Evolutionary conservation across 2,888 invertebrate genomes (phyloP).

Genomic region (Acleris sparsana): DNA sequence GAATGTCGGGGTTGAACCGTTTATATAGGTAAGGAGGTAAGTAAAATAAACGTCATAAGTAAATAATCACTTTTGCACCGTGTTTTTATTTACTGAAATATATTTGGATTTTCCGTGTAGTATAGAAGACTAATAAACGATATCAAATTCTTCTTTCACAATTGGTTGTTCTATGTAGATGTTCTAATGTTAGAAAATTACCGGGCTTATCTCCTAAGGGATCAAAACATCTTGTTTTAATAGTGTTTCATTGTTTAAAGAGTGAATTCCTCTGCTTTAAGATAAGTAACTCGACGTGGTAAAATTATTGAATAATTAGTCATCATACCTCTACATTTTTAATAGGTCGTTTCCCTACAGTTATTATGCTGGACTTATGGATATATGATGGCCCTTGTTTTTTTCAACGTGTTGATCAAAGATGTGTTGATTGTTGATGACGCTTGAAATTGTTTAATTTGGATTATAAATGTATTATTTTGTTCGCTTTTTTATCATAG

Average conservation of each 20-base stretch:
- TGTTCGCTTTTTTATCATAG: slow-evolving; percentile 19
- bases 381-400: too few species aligned
- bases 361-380: too few species aligned
- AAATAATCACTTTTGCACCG: too few species aligned
- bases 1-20: too few species aligned
- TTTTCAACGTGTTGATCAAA: too few species aligned
- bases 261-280: slow-evolving; percentile 64
- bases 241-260: slow-evolving; percentile 66
- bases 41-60: too few species aligned
- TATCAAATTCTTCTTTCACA: not conserved
- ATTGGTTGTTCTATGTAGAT: not conserved
- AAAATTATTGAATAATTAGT: slow-evolving; percentile 35
- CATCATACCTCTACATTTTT: slow-evolving; percentile 8
- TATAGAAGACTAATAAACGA: too few species aligned
- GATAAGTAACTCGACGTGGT: slow-evolving; percentile 55
- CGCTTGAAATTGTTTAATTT: not conserved
- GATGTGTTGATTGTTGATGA: too few species aligned
- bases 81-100: too few species aligned
- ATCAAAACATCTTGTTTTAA: slow-evolving; percentile 63
- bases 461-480: not conserved
- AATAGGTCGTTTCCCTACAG: not conserved
- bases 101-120: too few species aligned
- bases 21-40: too few species aligned
- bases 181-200: slow-evolving; percentile 22
- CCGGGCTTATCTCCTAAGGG: slow-evolving; percentile 53